Evolutionary conservation across 2,888 invertebrate genomes (phyloP).

Genomic region (Andrena chrysosceles): DNA sequence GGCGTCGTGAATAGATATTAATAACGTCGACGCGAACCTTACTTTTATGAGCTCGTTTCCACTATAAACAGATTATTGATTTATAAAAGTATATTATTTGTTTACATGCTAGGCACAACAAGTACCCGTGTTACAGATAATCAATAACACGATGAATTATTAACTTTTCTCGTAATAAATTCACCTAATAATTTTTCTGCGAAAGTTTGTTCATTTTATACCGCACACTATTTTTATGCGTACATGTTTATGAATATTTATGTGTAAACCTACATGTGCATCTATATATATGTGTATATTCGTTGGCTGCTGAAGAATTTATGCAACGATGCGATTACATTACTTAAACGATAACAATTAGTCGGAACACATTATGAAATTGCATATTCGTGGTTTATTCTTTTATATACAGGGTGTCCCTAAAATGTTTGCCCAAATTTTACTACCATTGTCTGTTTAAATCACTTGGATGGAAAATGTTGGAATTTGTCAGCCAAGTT

Average conservation of each 20-base stretch:
- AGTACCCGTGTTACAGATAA: slow-evolving; percentile 13
- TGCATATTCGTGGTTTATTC: not conserved
- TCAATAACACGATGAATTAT: slow-evolving; percentile 6
- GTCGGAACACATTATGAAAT: not conserved
- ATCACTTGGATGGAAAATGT: too few species aligned
- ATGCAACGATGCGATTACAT: not conserved
- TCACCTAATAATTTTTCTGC: too few species aligned
- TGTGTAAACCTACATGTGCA: not conserved
- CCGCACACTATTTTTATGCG: not conserved
- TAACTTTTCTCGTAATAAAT: not conserved
- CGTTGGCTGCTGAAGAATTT: not conserved
- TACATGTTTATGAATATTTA: not conserved
- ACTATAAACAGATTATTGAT: slow-evolving; percentile 44
- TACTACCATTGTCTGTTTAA: too few species aligned
- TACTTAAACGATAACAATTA: too few species aligned
- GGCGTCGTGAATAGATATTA: not conserved
- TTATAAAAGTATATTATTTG: slow-evolving; percentile 10
- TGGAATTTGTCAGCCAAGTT: too few species aligned
- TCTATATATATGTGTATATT: not conserved
- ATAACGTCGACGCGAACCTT: not conserved
- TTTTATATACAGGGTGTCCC: slow-evolving; percentile 1
- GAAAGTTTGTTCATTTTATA: too few species aligned
- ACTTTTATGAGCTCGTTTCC: slow-evolving; percentile 15
- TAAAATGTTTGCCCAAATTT: not conserved
- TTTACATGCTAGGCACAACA: slow-evolving; percentile 7